Base-by-base conservation (phyloP, 2,888 invertebrate species). In the Zhengitettix transpicula region DNA sequence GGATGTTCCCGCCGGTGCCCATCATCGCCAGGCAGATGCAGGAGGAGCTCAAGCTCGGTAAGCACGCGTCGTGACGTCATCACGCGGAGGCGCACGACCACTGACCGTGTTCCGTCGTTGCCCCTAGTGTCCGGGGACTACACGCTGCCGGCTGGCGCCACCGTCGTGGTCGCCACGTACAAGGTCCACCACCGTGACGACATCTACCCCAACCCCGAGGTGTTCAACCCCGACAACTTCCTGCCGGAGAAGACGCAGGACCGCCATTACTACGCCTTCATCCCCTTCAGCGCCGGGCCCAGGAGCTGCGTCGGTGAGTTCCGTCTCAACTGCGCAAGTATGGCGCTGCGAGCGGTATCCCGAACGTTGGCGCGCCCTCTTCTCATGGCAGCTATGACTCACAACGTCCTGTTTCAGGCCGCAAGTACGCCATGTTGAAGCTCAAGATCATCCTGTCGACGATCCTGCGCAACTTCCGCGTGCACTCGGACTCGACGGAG, bases 141-240 rank as follows among this genome's bases (percentile, higher is more conserved):
- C 68, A 73, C 78, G 28, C 70, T 89, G 57, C 89, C 89, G 16
- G 77, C 80, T 14, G 85, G 84, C n/a, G 75, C 81, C 2, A 87
- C 87, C 0, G 78, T 87, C 9, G 71, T 82, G 1, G 79, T 89
- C 56, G 78, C 79, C 2, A 84, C 83, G 1, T 82, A 77, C 68
- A 79, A 81, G 67, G 71, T 87, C 58, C 91, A 92, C 71, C 82
- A 87, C 60, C 79, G 84, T 65, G 74, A 78, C 1, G 81, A 84
- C 65, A 78, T 83, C 57, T 92, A 87, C 73, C 82, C 85, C 10
- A 84, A 92, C 72, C 87, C 92, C 0, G 76, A 82, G 53, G 78
- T 76, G 64, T 92, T 88, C 70, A 79, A 91, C 74, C 91, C 92
- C 1, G 90, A 91, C 71, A 85, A 90, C 70, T 92, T 91, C 77